Conservation (phyloP, 1,140 invertebrate species). For the Papilio aristodemus region DNA sequence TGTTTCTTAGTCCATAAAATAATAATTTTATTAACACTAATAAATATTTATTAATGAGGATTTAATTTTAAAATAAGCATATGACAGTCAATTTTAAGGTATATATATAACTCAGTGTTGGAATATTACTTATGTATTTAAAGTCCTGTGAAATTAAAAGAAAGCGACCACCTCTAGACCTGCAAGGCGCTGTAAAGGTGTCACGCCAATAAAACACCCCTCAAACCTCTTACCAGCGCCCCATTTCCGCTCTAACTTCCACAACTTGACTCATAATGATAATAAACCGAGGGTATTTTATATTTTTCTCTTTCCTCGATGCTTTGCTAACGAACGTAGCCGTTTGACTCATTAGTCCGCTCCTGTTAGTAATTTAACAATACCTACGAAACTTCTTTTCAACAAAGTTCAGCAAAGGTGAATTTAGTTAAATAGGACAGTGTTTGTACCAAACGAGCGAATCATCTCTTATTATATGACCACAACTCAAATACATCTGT, state of each 20-base stretch:
- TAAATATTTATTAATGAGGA: too few species aligned
- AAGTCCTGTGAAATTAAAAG: neutral
- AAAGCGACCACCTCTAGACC: neutral
- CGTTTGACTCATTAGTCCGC: constrained; percentile 20
- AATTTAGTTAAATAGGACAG: too few species aligned
- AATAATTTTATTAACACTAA: too few species aligned
- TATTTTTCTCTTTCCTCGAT: constrained; percentile 52
- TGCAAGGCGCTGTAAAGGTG: constrained; percentile 54
- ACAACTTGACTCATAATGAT: constrained; percentile 69
- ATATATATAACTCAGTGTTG: neutral
- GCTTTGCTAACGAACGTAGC: constrained; percentile 22
- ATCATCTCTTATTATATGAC: too few species aligned
- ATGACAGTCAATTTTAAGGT: too few species aligned
- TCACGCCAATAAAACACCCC: constrained; percentile 45
- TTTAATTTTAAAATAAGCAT: too few species aligned
- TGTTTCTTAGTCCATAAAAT: too few species aligned
- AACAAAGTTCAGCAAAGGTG: neutral
- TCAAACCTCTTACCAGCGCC: constrained; percentile 43
- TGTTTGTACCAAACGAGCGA: too few species aligned
- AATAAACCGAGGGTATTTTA: constrained; percentile 69
- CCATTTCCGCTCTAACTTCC: constrained; percentile 75
- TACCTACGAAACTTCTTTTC: constrained; percentile 1
- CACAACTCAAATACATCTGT: neutral
- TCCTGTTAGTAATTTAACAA: neutral
- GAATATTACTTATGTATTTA: neutral